phyloP scores from a whole-genome alignment of 2,888 invertebrate genomes.

The Tachina grossa region DNA sequence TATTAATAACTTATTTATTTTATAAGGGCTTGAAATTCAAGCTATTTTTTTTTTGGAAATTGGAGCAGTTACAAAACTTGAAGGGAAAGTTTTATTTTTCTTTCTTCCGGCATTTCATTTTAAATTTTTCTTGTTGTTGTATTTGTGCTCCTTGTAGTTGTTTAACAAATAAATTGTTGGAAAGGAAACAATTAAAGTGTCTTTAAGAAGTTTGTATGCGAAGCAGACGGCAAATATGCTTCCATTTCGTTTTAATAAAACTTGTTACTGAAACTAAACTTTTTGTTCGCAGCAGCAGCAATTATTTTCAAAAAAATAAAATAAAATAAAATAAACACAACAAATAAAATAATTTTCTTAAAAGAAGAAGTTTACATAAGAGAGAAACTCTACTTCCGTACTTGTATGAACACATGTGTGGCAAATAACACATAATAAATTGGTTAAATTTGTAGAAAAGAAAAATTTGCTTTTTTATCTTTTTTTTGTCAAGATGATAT shows the following conservation, averaged over 20 bases:
- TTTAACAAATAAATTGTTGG: constrained; percentile 38
- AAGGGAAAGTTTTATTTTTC: constrained; percentile 9
- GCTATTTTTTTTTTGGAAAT: constrained; percentile 16
- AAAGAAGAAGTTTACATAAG: background rate
- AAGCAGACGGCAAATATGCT: constrained; percentile 66
- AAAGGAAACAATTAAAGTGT: constrained; percentile 63
- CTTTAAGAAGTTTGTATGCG: constrained; percentile 56
- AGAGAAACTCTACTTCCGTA: constrained; percentile 52
- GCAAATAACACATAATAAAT: constrained; percentile 65
- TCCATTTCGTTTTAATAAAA: constrained; percentile 63
- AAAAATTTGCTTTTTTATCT: background rate
- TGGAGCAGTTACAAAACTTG: constrained; percentile 29
- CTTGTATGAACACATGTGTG: constrained; percentile 52
- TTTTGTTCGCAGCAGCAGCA: constrained; percentile 23
- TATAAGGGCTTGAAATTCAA: constrained; percentile 1
- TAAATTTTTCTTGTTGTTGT: background rate
- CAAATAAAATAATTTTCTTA: constrained; percentile 26
- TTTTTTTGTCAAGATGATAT: background rate
- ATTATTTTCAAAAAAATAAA: constrained; percentile 17
- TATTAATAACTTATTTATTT: constrained; percentile 27
- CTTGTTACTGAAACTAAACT: constrained; percentile 61
- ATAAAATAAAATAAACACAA: background rate
- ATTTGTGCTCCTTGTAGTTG: background rate
- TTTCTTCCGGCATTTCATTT: constrained; percentile 3
- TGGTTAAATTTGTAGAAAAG: constrained; percentile 31